phyloP scores from a whole-genome alignment of 2,113 vertebrate species.

The Pogona vitticeps region DNA sequence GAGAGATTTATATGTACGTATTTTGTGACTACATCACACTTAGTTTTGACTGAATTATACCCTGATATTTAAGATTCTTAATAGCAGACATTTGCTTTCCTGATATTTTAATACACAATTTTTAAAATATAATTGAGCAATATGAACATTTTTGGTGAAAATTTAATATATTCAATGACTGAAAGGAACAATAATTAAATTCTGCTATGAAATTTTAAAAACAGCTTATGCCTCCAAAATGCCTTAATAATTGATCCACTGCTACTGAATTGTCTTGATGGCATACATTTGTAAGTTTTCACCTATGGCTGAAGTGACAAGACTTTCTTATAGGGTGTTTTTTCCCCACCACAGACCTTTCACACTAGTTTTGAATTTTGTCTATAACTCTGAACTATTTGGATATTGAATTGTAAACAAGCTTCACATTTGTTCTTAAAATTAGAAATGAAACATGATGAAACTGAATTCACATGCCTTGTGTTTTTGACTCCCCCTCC shows the following conservation, averaged over 20 bases:
- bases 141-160: constrained; percentile 7
- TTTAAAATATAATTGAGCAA: constrained; percentile 7
- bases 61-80: neutral
- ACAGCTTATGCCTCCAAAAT: neutral
- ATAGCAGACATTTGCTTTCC: neutral
- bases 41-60: neutral
- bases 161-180: neutral
- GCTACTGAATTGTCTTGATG: neutral
- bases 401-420: constrained; percentile 2
- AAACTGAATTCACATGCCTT: neutral
- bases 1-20: neutral
- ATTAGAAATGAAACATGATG: neutral
- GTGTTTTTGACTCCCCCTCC: neutral
- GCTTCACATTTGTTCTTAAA: neutral
- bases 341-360: neutral
- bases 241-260: neutral
- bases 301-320: neutral
- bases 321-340: neutral
- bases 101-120: neutral
- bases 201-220: neutral
- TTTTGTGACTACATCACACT: neutral
- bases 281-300: neutral
- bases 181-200: neutral
- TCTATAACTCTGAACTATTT: neutral
- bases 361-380: constrained; percentile 22